A percentile compares a stretch with the other conserved stretches of the same genome.
These are phyloP conservation scores for Phyto melanocephala DNA, from an alignment of 2,888 invertebrate species.

Conservation along the genomic window DNA sequence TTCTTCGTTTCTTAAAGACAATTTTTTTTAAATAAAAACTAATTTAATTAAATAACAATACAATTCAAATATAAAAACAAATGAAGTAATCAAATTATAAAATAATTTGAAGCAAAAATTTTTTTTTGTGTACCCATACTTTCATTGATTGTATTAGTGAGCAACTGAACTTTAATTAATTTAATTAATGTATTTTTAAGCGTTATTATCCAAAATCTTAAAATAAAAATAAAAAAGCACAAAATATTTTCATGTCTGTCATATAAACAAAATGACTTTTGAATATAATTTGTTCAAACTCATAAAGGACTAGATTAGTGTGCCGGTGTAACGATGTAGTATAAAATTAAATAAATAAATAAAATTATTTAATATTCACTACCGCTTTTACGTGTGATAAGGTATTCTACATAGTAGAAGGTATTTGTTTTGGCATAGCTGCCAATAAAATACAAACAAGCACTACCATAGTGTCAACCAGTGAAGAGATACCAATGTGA, in stretches of 20 bases:
- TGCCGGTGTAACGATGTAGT: background rate
- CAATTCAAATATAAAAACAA: too few relatives aligned
- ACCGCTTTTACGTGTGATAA: background rate
- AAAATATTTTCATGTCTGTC: background rate
- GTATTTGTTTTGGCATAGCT: background rate
- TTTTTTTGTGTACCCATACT: too few relatives aligned
- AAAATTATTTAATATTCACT: slow-evolving; percentile 26
- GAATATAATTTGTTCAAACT: background rate
- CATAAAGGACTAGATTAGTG: background rate
- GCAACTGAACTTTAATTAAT: too few relatives aligned
- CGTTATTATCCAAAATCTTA: too few relatives aligned
- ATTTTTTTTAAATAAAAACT: too few relatives aligned
- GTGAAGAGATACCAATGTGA: background rate
- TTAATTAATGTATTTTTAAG: slow-evolving; percentile 4
- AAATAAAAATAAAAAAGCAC: background rate
- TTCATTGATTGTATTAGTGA: too few relatives aligned
- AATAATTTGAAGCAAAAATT: too few relatives aligned
- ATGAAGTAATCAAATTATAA: too few relatives aligned
- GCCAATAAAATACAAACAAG: background rate
- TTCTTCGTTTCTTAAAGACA: too few relatives aligned
- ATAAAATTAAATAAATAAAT: slow-evolving; percentile 32
- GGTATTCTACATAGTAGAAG: background rate
- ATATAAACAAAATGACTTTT: background rate
- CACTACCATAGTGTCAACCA: slow-evolving; percentile 24
- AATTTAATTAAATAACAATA: too few relatives aligned